Percentiles rank a stretch among this genome's conserved stretches.
Evolutionary conservation across 2,113 vertebrate species (phyloP).

Genomic region (Pagrus major): DNA sequence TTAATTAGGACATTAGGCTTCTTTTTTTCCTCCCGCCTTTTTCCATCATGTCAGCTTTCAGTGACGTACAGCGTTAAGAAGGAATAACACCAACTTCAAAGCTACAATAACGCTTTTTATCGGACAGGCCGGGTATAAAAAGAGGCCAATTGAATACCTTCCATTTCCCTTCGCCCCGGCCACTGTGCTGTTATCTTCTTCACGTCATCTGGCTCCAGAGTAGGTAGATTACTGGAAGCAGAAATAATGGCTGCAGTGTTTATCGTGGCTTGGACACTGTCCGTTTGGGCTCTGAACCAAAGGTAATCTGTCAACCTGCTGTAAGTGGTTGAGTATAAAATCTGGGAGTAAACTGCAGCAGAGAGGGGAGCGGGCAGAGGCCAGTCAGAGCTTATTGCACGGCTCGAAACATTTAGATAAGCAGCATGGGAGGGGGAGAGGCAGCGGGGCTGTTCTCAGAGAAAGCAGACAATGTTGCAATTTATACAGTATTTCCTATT

Average conservation of each 20-base stretch:
- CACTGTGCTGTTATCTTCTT: constrained; percentile 70
- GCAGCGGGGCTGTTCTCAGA: constrained; percentile 8
- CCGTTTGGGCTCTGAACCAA: constrained; percentile 74
- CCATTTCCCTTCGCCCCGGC: constrained; percentile 48
- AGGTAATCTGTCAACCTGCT: constrained; percentile 77
- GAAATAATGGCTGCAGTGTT: constrained; percentile 79
- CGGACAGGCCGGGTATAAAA: constrained; percentile 33
- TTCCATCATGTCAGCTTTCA: constrained; percentile 76
- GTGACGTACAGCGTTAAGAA: constrained; percentile 63
- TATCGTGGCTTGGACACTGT: constrained; percentile 76
- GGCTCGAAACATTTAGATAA: constrained; percentile 56
- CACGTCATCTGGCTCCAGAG: constrained; percentile 71
- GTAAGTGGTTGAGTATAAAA: constrained; percentile 63
- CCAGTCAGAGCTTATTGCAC: constrained; percentile 42
- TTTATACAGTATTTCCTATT: constrained; percentile 49
- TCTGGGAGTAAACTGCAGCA: constrained; percentile 60
- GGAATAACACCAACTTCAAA: constrained; percentile 69
- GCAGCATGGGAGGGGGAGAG: constrained; percentile 16
- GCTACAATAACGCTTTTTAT: constrained; percentile 50
- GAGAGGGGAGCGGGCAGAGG: constrained; percentile 41
- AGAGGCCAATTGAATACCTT: constrained; percentile 47
- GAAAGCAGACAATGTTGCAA: constrained; percentile 39
- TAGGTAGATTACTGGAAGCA: constrained; percentile 81
- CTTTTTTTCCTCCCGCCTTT: constrained; percentile 46
- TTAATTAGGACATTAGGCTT: constrained; percentile 79